Conservation (phyloP, 2,797 vertebrate species). For the Schizothorax lantsangensis region DNA sequence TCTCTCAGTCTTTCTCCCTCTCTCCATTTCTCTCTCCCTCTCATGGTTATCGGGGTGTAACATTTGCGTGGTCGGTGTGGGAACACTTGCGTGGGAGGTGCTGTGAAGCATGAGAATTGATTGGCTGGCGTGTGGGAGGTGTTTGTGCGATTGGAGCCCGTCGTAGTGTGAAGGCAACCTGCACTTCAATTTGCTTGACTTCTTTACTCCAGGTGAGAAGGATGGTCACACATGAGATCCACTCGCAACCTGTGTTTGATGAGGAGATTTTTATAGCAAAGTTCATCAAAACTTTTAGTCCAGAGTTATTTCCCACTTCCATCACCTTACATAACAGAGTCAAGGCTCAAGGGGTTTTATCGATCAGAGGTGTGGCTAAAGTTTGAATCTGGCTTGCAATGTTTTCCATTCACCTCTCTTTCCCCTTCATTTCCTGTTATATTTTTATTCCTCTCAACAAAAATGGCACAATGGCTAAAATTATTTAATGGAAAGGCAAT, state of each 20-base stretch:
- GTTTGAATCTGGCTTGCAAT: background rate
- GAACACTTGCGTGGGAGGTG: slow-evolving; percentile 62
- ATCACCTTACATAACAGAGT: background rate
- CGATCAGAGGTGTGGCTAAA: background rate
- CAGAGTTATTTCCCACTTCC: background rate
- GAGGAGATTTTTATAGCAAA: background rate
- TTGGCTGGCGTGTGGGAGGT: slow-evolving; percentile 63
- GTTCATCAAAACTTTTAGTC: slow-evolving; percentile 20
- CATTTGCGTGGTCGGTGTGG: slow-evolving; percentile 57
- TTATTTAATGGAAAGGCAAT: background rate
- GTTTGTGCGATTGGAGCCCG: slow-evolving; percentile 59
- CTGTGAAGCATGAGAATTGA: slow-evolving; percentile 61
- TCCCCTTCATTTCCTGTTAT: background rate
- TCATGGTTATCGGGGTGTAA: slow-evolving; percentile 58
- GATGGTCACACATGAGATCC: slow-evolving; percentile 30
- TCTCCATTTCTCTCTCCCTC: slow-evolving; percentile 3
- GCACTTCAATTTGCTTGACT: slow-evolving; percentile 39
- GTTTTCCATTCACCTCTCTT: background rate
- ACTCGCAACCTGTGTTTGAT: slow-evolving; percentile 41
- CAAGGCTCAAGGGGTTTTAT: background rate
- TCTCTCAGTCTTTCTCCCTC: slow-evolving; percentile 12
- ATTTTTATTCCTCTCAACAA: background rate
- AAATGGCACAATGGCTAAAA: background rate
- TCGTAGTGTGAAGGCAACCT: slow-evolving; percentile 39
- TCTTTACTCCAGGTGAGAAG: slow-evolving; percentile 52